A percentile compares a stretch with the other conserved stretches of the same genome.
phyloP scores from a whole-genome alignment of 2,113 vertebrate species.

The Protobothrops mucrosquamatus region DNA sequence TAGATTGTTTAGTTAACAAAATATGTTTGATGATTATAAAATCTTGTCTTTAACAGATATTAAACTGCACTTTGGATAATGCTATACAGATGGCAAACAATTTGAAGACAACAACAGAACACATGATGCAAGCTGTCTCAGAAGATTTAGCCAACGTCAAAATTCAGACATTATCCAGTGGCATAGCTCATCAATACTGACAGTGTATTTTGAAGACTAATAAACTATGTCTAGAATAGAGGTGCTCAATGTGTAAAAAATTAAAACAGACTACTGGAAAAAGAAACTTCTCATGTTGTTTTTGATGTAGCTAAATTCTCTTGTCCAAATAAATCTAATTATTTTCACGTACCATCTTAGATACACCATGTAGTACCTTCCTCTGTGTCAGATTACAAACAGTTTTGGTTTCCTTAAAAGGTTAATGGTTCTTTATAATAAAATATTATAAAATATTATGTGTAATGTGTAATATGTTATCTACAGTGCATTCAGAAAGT shows the following conservation, averaged over 20 bases:
- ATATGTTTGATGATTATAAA: constrained; percentile 7
- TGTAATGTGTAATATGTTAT: background rate
- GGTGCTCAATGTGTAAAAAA: background rate
- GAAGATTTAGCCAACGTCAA: constrained; percentile 78
- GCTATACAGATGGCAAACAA: constrained; percentile 80
- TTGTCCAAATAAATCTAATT: background rate
- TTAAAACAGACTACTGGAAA: background rate
- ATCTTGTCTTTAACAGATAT: constrained; percentile 64
- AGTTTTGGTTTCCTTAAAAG: background rate
- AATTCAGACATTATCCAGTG: constrained; percentile 49
- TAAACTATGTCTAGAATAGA: background rate
- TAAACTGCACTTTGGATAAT: constrained; percentile 80
- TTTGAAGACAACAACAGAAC: constrained; percentile 86
- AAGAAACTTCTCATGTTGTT: background rate
- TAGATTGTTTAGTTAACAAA: background rate
- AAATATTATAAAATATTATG: background rate
- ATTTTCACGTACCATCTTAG: background rate
- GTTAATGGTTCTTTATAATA: background rate
- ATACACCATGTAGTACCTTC: background rate
- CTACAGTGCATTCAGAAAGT: background rate
- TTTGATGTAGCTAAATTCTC: background rate
- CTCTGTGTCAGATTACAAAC: background rate
- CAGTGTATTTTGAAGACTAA: background rate
- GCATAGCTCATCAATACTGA: background rate
- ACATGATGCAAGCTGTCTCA: constrained; percentile 79